Base-by-base conservation (phyloP, 2,113 vertebrate genomes). In the Myodes glareolus region DNA sequence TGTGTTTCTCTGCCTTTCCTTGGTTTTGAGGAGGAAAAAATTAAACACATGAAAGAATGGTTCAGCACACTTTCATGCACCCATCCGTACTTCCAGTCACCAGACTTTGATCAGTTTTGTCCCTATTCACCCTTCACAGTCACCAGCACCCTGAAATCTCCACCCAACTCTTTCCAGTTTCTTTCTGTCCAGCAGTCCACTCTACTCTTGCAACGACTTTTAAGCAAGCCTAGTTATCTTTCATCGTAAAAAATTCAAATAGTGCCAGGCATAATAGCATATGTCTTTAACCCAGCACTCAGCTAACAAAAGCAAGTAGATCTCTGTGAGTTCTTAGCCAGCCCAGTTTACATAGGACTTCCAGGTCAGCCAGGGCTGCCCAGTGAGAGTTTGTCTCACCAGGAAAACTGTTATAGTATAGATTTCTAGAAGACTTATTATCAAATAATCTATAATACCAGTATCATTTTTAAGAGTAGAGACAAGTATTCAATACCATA, bases 191-290 rank as follows among this genome's bases (percentile, higher is more conserved):
- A 10, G 12, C 4, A 17, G 16, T 2, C 23, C 19, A n/a, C 19
- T 31, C 39, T 31, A 8, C 3, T 21, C 33, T 31, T 17, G 0
- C 0, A 10, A 50, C 0, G 2, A 8, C 47, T 21, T 4, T 10
- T 19, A 31, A 47, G 82, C 65, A 85, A 50, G 1, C 88, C 52
- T 36, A 31, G 31, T 11, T 2, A 7, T 1, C 27, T 68, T 87
- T 68, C 19, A 67, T 33, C 23, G 5, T 39, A 11, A 29, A 68
- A 87, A 68, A 25, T 47, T 1, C 25, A 7, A 42, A 10, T 42
- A 63, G 58, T 63, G 25, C 4, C 81, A 45, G n/a, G 58, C 25
- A 42, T 17, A 14, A 13, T 17, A 27, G n/a, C 7, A 42, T 23
- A 29, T 0, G 4, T 29, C 58, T 42, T 84, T 63, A 84, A 84